These are phyloP conservation scores for Tympanoctomys barrerae DNA, from an alignment of 2,797 vertebrate species.

Conservation along the genomic window DNA sequence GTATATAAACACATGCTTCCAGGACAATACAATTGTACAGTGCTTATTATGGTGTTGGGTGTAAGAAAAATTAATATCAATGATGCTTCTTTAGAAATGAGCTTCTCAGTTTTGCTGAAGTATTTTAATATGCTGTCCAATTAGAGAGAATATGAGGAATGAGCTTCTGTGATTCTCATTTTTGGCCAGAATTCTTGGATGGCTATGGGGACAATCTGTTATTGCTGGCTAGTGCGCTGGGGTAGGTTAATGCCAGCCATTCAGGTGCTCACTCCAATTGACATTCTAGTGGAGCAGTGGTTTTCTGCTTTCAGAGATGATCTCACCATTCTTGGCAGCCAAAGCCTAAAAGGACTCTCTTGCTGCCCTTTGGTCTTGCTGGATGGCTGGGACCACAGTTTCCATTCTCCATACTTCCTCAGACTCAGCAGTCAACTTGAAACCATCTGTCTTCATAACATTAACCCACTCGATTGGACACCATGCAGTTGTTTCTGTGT, in stretches of 20 bases:
- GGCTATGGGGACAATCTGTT: slow-evolving; percentile 76
- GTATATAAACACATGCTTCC: neutral
- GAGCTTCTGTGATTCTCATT: slow-evolving; percentile 63
- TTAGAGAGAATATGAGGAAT: slow-evolving; percentile 63
- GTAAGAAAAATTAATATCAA: slow-evolving; percentile 43
- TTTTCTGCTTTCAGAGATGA: slow-evolving; percentile 55
- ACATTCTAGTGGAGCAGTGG: neutral
- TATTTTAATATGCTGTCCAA: slow-evolving; percentile 65
- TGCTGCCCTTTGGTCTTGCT: slow-evolving; percentile 22
- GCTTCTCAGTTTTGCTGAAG: slow-evolving; percentile 55
- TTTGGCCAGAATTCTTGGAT: slow-evolving; percentile 72
- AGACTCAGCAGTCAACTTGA: slow-evolving; percentile 32
- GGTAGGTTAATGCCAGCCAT: slow-evolving; percentile 53
- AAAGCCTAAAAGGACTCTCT: slow-evolving; percentile 48
- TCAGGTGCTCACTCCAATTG: slow-evolving; percentile 36
- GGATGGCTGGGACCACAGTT: neutral
- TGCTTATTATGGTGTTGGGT: neutral
- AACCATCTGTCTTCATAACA: slow-evolving; percentile 62
- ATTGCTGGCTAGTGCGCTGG: slow-evolving; percentile 66
- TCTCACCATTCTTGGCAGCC: slow-evolving; percentile 64
- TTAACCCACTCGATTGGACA: slow-evolving; percentile 51
- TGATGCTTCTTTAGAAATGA: slow-evolving; percentile 41
- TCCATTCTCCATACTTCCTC: slow-evolving; percentile 38
- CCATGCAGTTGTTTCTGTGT: slow-evolving; percentile 37
- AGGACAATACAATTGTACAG: neutral